A percentile compares a stretch with the other conserved stretches of the same genome.
phyloP scores from a whole-genome alignment of 2,797 vertebrate genomes.

The Spheniscus humboldti region DNA sequence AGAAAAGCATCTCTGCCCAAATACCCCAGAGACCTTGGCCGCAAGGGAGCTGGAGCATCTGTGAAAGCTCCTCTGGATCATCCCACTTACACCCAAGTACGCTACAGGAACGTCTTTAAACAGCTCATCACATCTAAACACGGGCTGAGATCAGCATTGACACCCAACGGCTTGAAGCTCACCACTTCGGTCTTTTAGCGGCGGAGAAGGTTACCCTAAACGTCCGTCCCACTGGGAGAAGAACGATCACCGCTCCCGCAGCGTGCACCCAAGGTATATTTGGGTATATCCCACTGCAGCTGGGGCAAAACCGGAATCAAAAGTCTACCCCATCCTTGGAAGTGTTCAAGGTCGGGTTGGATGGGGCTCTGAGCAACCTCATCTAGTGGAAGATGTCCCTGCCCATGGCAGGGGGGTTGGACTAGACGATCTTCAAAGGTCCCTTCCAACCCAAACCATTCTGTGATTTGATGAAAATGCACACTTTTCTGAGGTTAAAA shows the following conservation, averaged over 20 bases:
- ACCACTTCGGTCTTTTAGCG: not conserved
- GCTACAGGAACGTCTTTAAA: not conserved
- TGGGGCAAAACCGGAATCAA: not conserved
- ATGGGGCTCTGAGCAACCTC: not conserved
- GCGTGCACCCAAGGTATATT: not conserved
- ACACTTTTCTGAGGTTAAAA: not conserved
- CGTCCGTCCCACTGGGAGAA: not conserved
- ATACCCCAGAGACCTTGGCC: not conserved
- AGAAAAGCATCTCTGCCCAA: not conserved
- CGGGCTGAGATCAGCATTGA: not conserved
- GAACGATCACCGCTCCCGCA: not conserved
- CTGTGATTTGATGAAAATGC: rapidly evolving
- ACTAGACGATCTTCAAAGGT: not conserved
- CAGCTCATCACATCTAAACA: not conserved
- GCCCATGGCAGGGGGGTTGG: not conserved
- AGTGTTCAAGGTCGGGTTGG: not conserved
- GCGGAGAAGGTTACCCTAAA: not conserved
- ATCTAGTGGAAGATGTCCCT: not conserved
- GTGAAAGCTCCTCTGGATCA: not conserved
- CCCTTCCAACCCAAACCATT: not conserved
- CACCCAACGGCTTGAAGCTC: not conserved
- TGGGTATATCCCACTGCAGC: not conserved
- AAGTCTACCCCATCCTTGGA: not conserved
- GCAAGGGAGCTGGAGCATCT: not conserved
- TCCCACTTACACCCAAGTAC: not conserved